Percentiles rank a stretch among this genome's conserved stretches.
phyloP scores from a whole-genome alignment of 2,113 vertebrate genomes.

The Sus scrofa region T2T-Sscrofa CM000828.6:64656501-64657000 shows the following conservation, averaged over 20 bases:
- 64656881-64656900: fast-evolving
- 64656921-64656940: no score
- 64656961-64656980: not conserved
- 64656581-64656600: fast-evolving
- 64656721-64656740: fast-evolving
- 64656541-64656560: fast-evolving
- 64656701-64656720: not conserved
- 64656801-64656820: not conserved
- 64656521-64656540: not conserved
- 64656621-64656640: not conserved
- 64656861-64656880: not conserved
- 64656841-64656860: not conserved
- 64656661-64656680: not conserved
- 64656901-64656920: not conserved
- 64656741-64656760: not conserved
- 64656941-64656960: no score
- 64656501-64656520: not conserved
- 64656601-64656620: not conserved
- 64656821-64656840: fast-evolving
- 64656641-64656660: not conserved
- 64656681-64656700: not conserved
- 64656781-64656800: not conserved
- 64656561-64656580: fast-evolving
- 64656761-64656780: not conserved
- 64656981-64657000: not conserved